A percentile compares a stretch with the other conserved stretches of the same genome.
phyloP scores from a whole-genome alignment of 2,113 vertebrate species.

The Neolamprologus modestus region DNA sequence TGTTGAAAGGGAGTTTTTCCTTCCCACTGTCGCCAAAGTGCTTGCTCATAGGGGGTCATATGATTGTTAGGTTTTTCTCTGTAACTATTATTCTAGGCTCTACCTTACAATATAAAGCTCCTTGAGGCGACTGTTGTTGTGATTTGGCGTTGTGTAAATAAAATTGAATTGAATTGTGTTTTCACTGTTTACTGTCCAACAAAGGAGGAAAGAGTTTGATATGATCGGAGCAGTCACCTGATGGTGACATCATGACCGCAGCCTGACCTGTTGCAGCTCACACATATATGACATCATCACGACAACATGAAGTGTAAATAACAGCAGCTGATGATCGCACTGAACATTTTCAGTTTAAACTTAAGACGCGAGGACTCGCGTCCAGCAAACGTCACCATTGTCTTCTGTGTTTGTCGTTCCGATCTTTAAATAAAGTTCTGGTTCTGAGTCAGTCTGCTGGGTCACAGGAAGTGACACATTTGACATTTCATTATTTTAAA shows the following conservation, averaged over 20 bases:
- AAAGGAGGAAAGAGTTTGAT: background rate
- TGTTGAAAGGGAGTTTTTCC: background rate
- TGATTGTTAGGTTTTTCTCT: background rate
- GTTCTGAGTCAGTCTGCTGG: background rate
- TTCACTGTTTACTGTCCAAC: background rate
- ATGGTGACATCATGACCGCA: background rate
- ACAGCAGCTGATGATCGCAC: background rate
- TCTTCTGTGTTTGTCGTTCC: background rate
- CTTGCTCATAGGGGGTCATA: background rate
- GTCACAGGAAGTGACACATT: background rate
- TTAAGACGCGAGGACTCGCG: background rate
- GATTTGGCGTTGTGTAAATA: accelerated
- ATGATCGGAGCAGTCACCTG: background rate
- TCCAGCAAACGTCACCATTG: background rate
- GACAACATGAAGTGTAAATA: background rate
- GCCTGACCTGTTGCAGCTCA: background rate
- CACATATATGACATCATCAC: background rate
- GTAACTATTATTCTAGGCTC: accelerated
- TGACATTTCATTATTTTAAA: background rate
- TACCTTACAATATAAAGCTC: accelerated
- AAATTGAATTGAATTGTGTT: background rate
- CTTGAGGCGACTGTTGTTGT: background rate
- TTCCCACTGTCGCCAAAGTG: background rate
- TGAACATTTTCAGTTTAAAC: background rate
- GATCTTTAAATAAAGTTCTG: background rate